Base-by-base conservation (phyloP, 2,888 invertebrate genomes). In the Spisula solida region DNA sequence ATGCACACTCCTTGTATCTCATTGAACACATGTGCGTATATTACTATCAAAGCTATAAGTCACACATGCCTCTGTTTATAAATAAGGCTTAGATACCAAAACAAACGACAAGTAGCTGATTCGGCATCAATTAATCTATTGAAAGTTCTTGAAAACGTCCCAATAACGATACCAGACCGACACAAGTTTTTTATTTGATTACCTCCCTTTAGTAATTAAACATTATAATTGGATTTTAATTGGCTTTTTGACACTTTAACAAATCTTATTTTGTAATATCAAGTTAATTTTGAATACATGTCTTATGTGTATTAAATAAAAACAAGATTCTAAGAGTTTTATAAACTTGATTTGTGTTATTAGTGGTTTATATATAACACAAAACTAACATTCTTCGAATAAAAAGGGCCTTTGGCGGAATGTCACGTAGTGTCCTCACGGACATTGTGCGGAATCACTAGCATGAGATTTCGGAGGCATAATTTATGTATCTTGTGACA, bases 381-480 rank as follows among this genome's bases (percentile, higher is more conserved):
- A 66, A 60, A 66, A 25, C 4, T 66, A 25, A 10, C 6, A n/a
- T 66, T 0, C 2, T 20, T 18, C 0, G 20, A 20, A 4, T 86
- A 86, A 95, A 95, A 95, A 95, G 95, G 95, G 95, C 93, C 94
- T 94, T 94, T 95, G 93, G 89, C 91, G 94, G 90, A 84, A 93
- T 94, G 94, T 93, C 93, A 95, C 95, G 91, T 91, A 85, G 92
- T 78, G 91, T 85, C 89, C 88, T 80, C 25, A 29, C 81, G 83
- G 93, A 90, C 85, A 51, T 70, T 91, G 95, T 92, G 96, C 95
- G 95, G 96, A 96, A 96, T 96, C 96, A 94, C 94, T 89, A 96
- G 94, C 96, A 96, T 95, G 95, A 96, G 96, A 96, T 96, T 96
- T 96, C 95, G 95, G 94, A 94, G 95, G 94, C 95, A 93, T 84